Base-by-base conservation (phyloP, 2,113 vertebrate genomes). In the Pollimyrus isidori region DNA sequence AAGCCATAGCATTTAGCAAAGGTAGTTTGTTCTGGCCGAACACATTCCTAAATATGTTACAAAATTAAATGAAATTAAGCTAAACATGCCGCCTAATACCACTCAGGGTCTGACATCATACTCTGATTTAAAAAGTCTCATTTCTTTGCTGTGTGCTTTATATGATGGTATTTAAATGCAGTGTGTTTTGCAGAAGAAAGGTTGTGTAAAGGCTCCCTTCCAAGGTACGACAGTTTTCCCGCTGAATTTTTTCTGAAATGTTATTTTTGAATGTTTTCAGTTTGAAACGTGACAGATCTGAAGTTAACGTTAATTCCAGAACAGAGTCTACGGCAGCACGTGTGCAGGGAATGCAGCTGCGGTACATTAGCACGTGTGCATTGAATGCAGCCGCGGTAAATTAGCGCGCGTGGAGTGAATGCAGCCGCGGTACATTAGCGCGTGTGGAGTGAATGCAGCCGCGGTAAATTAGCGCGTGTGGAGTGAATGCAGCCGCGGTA, bases 321-420 rank as follows among this genome's bases (percentile, higher is more conserved):
- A 49, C 6, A 48, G 19, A 48, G 6, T 48, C 30, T 45, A 42
- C 30, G 4, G 76, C 76, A 35, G 82, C 19, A 1, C 35, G 35
- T 35, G 42, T 73, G 42, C 19, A 46, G 46, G 21, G 3, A 76
- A 62, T 91, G 90, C 88, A 69, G 91, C 91, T 90, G 89, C 62
- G 90, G 88, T 26, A 26, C 9, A n/a, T 6, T 76, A 35, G 35
- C 35, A 1, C 35, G 35, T 35, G 42, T 73, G 42, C 19, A 46
- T 26, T 39, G 3, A 76, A 62, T 91, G 90, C 88, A 69, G 91
- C 91, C 90, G 89, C 62, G 90, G 88, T 26, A 26, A 2, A n/a
- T 6, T 73, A n/a, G n/a, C n/a, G n/a, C n/a, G n/a, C n/a, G n/a
- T n/a, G n/a, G n/a, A n/a, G n/a, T n/a, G n/a, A n/a, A n/a, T n/a